Percentiles rank a stretch among this genome's conserved stretches.
phyloP scores from a whole-genome alignment of 2,797 vertebrate genomes.

The Pogoniulus pusillus region DNA sequence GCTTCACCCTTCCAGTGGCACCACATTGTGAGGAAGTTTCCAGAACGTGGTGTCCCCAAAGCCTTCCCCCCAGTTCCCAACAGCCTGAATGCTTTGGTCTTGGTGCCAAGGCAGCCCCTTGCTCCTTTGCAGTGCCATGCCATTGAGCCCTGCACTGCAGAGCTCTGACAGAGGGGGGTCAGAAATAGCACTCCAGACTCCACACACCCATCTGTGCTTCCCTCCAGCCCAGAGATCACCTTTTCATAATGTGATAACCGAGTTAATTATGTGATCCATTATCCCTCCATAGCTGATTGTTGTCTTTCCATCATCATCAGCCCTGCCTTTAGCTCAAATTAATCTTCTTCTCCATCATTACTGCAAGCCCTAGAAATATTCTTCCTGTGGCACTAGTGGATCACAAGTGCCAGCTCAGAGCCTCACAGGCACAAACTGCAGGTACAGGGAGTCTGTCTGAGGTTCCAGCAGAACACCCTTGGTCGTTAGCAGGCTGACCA shows the following conservation, averaged over 20 bases:
- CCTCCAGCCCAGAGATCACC: constrained; percentile 65
- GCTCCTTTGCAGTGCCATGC: background rate
- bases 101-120: background rate
- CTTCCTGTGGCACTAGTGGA: background rate
- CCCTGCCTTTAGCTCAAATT: constrained; percentile 48
- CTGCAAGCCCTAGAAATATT: background rate
- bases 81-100: background rate
- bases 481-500: fast-evolving
- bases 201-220: constrained; percentile 25
- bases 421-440: fast-evolving
- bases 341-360: constrained; percentile 36
- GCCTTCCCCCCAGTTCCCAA: background rate
- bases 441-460: background rate
- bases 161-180: background rate
- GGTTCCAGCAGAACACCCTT: background rate
- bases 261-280: constrained; percentile 60
- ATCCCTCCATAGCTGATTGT: constrained; percentile 15
- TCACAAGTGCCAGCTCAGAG: background rate
- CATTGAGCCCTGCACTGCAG: fast-evolving
- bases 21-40: fast-evolving
- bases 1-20: background rate
- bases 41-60: fast-evolving
- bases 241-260: constrained; percentile 41
- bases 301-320: constrained; percentile 64
- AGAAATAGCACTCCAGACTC: background rate